Evolutionary conservation across 2,113 vertebrate genomes (phyloP).

Genomic region (Entomyzon cyanotis): DNA sequence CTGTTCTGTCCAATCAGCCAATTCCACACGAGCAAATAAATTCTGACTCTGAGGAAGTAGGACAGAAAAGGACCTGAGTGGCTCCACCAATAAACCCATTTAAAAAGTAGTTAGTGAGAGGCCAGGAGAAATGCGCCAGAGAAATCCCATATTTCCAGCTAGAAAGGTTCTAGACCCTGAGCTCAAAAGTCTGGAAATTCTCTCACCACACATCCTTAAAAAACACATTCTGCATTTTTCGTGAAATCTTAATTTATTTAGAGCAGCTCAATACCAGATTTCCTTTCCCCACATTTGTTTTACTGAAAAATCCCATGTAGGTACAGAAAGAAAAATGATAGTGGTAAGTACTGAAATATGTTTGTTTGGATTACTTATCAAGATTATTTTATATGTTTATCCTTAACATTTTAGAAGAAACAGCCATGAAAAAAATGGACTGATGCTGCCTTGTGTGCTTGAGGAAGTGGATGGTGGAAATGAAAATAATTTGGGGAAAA

Average conservation of each 20-base stretch:
- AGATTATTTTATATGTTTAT: neutral
- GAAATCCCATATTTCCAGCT: neutral
- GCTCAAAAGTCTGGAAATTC: neutral
- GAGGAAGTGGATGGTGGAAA: neutral
- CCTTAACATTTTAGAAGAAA: neutral
- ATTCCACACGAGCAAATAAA: neutral
- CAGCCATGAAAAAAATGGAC: neutral
- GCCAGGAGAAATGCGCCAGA: neutral
- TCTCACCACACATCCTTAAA: neutral
- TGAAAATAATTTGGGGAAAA: neutral
- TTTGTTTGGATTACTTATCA: neutral
- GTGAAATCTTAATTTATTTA: neutral
- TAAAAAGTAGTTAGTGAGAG: neutral
- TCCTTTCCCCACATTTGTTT: neutral
- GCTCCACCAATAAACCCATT: neutral
- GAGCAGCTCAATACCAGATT: neutral
- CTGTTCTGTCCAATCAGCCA: neutral
- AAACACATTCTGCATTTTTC: neutral
- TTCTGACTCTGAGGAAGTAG: neutral
- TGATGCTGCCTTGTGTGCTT: fast-evolving
- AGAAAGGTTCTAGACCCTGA: neutral
- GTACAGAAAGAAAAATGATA: neutral
- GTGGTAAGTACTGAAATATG: neutral
- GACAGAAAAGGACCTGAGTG: neutral
- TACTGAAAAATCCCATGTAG: neutral